These are phyloP conservation scores for Xyrauchen texanus DNA, from an alignment of 2,113 vertebrate species.

Conservation along the genomic window DNA sequence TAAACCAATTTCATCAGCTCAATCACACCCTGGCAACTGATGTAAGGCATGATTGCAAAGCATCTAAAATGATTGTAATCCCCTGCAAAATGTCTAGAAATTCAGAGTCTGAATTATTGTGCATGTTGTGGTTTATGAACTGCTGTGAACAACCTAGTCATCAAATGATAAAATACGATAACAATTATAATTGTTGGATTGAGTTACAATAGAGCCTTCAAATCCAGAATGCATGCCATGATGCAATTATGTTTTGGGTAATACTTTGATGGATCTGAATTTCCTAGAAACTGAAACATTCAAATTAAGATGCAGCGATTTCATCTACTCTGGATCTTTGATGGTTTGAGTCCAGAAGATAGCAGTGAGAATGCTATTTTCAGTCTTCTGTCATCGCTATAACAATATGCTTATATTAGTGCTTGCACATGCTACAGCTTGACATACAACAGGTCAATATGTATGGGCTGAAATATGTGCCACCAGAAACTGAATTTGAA, in stretches of 20 bases:
- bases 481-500: too few relatives aligned
- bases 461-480: slow-evolving; percentile 24
- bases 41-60: slow-evolving; percentile 29
- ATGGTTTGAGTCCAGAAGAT: background rate
- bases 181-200: slow-evolving; percentile 12
- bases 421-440: background rate
- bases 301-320: background rate
- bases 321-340: background rate
- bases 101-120: slow-evolving; percentile 12
- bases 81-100: slow-evolving; percentile 23
- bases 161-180: slow-evolving; percentile 23
- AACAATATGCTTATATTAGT: slow-evolving; percentile 25
- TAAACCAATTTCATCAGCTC: slow-evolving; percentile 17
- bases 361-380: background rate
- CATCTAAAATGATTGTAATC: slow-evolving; percentile 23
- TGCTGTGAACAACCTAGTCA: slow-evolving; percentile 16
- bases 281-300: background rate
- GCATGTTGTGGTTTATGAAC: slow-evolving; percentile 15
- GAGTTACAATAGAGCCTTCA: slow-evolving; percentile 16
- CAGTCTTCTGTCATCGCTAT: background rate
- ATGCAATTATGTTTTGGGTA: background rate
- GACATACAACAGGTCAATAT: slow-evolving; percentile 14
- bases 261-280: background rate
- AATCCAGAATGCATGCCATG: background rate
- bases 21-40: slow-evolving; percentile 6